Base-by-base conservation (phyloP, 2,113 vertebrate genomes). In the Lipotes vexillifer region DNA sequence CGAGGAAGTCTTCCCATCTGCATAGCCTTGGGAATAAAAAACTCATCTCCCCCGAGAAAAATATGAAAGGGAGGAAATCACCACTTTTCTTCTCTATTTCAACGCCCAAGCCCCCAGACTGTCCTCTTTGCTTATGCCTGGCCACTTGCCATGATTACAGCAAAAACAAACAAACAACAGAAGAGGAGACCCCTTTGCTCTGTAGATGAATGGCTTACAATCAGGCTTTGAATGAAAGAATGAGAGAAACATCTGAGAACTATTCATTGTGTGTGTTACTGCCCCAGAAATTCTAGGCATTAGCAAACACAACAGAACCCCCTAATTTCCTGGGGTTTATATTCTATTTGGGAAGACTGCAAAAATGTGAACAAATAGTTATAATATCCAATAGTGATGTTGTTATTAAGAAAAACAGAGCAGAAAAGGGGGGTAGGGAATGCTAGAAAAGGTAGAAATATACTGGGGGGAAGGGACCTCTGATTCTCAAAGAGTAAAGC, bases 41-140 rank as follows among this genome's bases (percentile, higher is more conserved):
- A 29, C 6, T 38, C 15, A 8, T 68, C 23, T 25, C 33, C 33
- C 18, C 20, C 3, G 3, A 61, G 29, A 20, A 88, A 38, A 66
- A 33, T 14, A 3, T 0, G 1, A 6, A 9, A 57, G n/a, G 31
- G 23, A 46, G n/a, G 46, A 55, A 6, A 9, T 5, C 0, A 0
- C 36, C 23, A 6, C 6, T 1, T 31, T 69, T n/a, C 41, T 27
- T 86, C 8, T 29, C 23, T n/a, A 20, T 49, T 87, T 55, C 36
- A 31, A 3, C 33, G 23, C 29, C 78, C 33, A 49, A 17, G 33
- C 12, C 27, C 20, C 52, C 0, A 18, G 18, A 20, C 20, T n/a
- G 20, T 27, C 21, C 38, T 68, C 61, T 72, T 18, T 23, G 69
- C 17, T 78, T 12, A 8, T 33, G 49, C 57, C 31, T 17, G 55